Base-by-base conservation (phyloP, 2,888 invertebrate genomes). In the Xanthostigma xanthostigma region DNA sequence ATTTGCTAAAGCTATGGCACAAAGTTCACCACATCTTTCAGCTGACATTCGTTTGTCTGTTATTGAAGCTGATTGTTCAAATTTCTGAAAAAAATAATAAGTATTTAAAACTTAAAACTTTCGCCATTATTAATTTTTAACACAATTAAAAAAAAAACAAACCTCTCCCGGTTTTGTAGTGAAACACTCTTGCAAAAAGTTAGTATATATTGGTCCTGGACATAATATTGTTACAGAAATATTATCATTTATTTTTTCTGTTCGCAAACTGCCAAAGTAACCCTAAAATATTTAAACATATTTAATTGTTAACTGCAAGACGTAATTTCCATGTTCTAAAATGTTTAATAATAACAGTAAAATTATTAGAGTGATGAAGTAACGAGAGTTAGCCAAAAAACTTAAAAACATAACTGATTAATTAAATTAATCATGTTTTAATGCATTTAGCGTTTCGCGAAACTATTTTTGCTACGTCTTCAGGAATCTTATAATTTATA, bases 151-250 rank as follows among this genome's bases (percentile, higher is more conserved):
- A 6, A n/a, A 46, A 35, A 27, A 9, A 40, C 46, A 49, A 64
- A 79, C 81, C 66, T 78, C 66, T 49, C 78, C 79, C 2, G 63
- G 56, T 54, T 73, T 73, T 8, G 68, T 78, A 1, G 86, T 87
- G 58, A 83, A 86, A 53, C 81, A 75, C 59, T 79, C 75, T 36
- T 72, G 61, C 36, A 85, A 67, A 53, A 87, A 76, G 54, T 80
- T 75, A 0, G 85, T 83, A 59, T 79, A 79, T 12, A 80, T 74
- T 3, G 88, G 86, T 6, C 89, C 89, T 0, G 89, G 88, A 58
- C 86, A 85, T 36, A 84, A 68, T 41, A 86, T 60, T 1, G 81
- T 81, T 0, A 88, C 73, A 35, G 72, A 59, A 44, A 88, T 68
- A 46, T 76, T 72, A 41, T 71, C 66, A n/a, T 68, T 68, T 34